Conservation (phyloP, 2,888 invertebrate species). For the Cerastis leucographa region DNA sequence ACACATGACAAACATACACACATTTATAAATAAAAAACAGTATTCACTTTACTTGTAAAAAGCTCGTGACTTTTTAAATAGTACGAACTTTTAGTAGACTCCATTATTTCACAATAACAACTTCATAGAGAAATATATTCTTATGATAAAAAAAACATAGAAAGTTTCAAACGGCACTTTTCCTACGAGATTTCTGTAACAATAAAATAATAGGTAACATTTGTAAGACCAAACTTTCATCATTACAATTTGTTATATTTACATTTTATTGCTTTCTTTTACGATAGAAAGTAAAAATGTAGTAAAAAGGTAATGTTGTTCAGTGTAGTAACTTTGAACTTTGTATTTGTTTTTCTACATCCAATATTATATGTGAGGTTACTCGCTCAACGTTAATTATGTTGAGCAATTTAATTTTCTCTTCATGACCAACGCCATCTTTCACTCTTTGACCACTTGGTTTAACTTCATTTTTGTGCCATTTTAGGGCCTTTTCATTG, state of each 20-base stretch:
- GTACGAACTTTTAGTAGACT: too few species aligned
- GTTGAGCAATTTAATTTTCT: neutral
- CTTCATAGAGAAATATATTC: conserved; percentile 4
- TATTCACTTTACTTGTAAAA: too few species aligned
- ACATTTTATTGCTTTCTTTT: conserved; percentile 45
- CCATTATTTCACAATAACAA: conserved; percentile 12
- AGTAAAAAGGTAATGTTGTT: conserved; percentile 45
- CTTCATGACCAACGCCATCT: neutral
- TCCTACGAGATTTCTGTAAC: conserved; percentile 29
- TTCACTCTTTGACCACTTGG: neutral
- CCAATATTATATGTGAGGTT: neutral
- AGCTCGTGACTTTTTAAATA: neutral
- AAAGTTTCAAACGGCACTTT: conserved; percentile 42
- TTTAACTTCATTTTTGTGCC: neutral
- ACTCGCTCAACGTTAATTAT: neutral
- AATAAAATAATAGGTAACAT: conserved; percentile 51
- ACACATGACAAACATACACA: too few species aligned
- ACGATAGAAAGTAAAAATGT: conserved; percentile 46
- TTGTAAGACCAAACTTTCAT: conserved; percentile 45
- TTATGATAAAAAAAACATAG: conserved; percentile 19
- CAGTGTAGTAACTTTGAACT: conserved; percentile 15
- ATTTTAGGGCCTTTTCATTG: too few species aligned
- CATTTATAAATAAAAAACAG: too few species aligned
- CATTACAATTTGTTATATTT: conserved; percentile 56
- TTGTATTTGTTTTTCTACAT: conserved; percentile 21